Conservation (phyloP, 2,888 invertebrate genomes). For the Stenoptilia bipunctidactyla region DNA sequence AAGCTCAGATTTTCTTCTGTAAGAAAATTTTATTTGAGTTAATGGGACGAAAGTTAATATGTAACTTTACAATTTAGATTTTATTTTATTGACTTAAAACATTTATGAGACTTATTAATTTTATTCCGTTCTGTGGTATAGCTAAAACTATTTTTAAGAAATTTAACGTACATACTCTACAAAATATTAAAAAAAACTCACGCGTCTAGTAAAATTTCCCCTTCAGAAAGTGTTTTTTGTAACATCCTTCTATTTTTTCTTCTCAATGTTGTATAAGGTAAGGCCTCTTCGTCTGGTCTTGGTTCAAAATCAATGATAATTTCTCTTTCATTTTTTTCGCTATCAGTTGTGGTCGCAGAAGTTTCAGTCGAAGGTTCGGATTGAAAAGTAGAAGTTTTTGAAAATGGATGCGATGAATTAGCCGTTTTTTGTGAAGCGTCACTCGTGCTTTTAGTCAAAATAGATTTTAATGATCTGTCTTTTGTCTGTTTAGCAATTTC, state of each 20-base stretch:
- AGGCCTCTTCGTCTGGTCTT: slow-evolving; percentile 74
- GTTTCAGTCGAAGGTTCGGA: slow-evolving; percentile 68
- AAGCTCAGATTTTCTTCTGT: slow-evolving; percentile 59
- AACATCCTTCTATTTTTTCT: slow-evolving; percentile 68
- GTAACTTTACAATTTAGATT: no score
- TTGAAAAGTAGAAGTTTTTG: slow-evolving; percentile 64
- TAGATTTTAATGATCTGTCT: slow-evolving; percentile 49
- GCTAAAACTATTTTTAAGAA: background rate
- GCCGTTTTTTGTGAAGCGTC: slow-evolving; percentile 56
- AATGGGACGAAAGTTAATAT: background rate
- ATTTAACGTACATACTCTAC: background rate
- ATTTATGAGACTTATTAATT: no score
- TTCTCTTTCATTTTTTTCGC: slow-evolving; percentile 79
- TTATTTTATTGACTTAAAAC: no score
- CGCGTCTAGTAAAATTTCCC: slow-evolving; percentile 79
- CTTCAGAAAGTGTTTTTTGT: slow-evolving; percentile 85
- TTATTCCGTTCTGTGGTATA: no score
- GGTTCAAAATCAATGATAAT: slow-evolving; percentile 92
- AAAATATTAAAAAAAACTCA: slow-evolving; percentile 28
- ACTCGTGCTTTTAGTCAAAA: slow-evolving; percentile 56
- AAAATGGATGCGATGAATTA: slow-evolving; percentile 43
- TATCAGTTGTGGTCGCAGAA: slow-evolving; percentile 62
- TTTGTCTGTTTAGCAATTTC: slow-evolving; percentile 64
- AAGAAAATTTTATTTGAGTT: slow-evolving; percentile 13
- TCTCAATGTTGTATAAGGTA: slow-evolving; percentile 69